phyloP scores from a whole-genome alignment of 2,797 vertebrate genomes.

The Gobio occitaniae region DNA sequence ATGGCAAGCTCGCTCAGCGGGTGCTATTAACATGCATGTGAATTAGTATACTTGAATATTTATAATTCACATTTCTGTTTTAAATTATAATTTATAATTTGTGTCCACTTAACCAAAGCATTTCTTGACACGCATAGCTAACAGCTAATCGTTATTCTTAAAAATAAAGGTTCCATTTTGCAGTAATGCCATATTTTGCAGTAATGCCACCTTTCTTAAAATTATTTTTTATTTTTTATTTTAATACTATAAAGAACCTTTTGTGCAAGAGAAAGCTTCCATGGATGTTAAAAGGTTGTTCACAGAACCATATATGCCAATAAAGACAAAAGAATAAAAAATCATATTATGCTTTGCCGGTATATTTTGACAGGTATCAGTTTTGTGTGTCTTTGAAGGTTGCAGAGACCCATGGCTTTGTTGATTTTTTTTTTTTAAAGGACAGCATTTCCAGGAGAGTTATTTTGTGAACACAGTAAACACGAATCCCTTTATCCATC shows the following conservation, averaged over 20 bases:
- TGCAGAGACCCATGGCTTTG: neutral
- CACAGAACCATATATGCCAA: neutral
- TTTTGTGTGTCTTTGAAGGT: neutral
- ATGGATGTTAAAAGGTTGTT: neutral
- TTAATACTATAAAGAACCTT: neutral
- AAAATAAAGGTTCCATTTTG: neutral
- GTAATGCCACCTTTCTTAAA: neutral
- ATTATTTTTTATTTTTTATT: too few relatives aligned
- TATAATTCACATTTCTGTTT: slow-evolving; percentile 4
- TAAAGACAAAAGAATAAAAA: neutral
- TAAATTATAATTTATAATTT: slow-evolving; percentile 16
- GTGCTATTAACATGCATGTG: slow-evolving; percentile 1
- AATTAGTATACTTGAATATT: slow-evolving; percentile 32
- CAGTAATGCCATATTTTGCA: neutral
- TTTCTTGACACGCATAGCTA: neutral
- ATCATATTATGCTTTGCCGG: neutral
- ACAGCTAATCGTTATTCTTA: neutral
- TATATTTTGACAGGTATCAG: slow-evolving; percentile 8
- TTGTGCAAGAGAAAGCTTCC: neutral
- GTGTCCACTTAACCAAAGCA: neutral
- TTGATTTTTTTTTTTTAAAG: neutral
- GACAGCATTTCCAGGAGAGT: slow-evolving; percentile 9
- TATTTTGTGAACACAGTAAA: slow-evolving; percentile 22
- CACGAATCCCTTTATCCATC: slow-evolving; percentile 27
- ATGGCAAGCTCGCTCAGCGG: neutral